phyloP scores from a whole-genome alignment of 2,797 vertebrate species.

The Typhlichthys subterraneus region DNA sequence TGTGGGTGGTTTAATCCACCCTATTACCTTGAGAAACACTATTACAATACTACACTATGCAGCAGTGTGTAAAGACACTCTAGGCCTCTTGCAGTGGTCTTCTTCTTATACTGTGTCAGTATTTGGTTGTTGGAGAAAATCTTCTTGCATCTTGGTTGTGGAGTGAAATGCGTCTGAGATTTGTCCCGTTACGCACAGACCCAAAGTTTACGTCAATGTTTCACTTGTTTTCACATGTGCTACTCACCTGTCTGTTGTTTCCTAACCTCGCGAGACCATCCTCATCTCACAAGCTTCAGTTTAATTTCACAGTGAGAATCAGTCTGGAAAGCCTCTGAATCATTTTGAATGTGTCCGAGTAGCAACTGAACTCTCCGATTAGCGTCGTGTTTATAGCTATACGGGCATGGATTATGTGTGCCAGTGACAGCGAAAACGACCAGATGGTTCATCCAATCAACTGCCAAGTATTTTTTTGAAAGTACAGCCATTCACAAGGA shows the following conservation, averaged over 20 bases:
- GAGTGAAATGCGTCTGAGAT: slow-evolving; percentile 45
- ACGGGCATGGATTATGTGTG: too few relatives aligned
- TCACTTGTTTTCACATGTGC: slow-evolving; percentile 54
- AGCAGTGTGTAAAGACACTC: slow-evolving; percentile 9
- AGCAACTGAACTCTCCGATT: too few relatives aligned
- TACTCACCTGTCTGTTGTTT: background rate
- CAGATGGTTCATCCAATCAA: too few relatives aligned
- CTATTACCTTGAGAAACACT: background rate
- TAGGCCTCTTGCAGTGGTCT: slow-evolving; percentile 14
- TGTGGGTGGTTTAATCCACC: background rate
- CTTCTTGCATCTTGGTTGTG: slow-evolving; percentile 59
- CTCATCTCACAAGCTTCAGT: too few relatives aligned
- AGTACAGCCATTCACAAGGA: too few relatives aligned
- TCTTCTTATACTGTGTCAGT: slow-evolving; percentile 35
- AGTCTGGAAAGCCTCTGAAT: too few relatives aligned
- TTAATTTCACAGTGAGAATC: too few relatives aligned
- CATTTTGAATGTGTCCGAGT: too few relatives aligned
- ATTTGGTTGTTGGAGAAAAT: slow-evolving; percentile 46
- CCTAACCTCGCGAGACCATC: too few relatives aligned
- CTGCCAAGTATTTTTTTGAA: too few relatives aligned
- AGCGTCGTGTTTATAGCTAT: too few relatives aligned
- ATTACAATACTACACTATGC: slow-evolving; percentile 6
- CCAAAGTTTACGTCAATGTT: slow-evolving; percentile 67
- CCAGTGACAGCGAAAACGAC: too few relatives aligned
- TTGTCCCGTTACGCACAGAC: slow-evolving; percentile 41